Conservation (phyloP, 1,140 invertebrate species). For the Drosophila busckii region DNA sequence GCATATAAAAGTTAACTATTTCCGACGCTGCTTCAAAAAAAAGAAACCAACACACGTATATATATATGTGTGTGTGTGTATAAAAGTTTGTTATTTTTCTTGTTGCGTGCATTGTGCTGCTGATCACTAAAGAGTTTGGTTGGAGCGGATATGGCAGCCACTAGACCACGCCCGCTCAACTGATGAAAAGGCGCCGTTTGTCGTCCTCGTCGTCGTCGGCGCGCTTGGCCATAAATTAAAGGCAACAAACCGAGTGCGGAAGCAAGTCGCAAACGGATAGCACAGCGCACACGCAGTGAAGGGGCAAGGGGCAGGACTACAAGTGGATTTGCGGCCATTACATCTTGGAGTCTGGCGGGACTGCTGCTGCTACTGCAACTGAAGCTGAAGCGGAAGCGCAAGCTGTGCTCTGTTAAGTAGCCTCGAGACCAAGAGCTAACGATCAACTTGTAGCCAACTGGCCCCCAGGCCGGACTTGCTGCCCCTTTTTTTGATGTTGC, state of each 20-base stretch:
- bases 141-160: constrained; percentile 47
- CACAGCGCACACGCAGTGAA: background rate
- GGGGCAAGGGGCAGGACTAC: constrained; percentile 7
- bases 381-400: constrained; percentile 48
- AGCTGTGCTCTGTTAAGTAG: constrained; percentile 66
- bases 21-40: constrained; percentile 42
- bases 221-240: constrained; percentile 68
- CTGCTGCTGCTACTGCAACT: constrained; percentile 15
- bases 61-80: constrained; percentile 56
- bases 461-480: constrained; percentile 35
- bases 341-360: constrained; percentile 43
- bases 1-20: constrained; percentile 76
- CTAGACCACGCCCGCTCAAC: constrained; percentile 23
- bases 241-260: constrained; percentile 65
- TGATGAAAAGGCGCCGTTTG: constrained; percentile 43
- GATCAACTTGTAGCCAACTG: constrained; percentile 38
- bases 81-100: constrained; percentile 42
- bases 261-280: constrained; percentile 45
- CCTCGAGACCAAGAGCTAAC: constrained; percentile 50
- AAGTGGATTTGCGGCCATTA: constrained; percentile 68
- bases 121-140: constrained; percentile 14
- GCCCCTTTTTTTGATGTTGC: background rate
- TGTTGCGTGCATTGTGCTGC: constrained; percentile 35
- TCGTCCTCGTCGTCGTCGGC: constrained; percentile 21
- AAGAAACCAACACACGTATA: too few relatives aligned